These are phyloP conservation scores for Dunckerocampus dactyliophorus DNA, from an alignment of 2,113 vertebrate genomes.

Conservation along the genomic window DNA sequence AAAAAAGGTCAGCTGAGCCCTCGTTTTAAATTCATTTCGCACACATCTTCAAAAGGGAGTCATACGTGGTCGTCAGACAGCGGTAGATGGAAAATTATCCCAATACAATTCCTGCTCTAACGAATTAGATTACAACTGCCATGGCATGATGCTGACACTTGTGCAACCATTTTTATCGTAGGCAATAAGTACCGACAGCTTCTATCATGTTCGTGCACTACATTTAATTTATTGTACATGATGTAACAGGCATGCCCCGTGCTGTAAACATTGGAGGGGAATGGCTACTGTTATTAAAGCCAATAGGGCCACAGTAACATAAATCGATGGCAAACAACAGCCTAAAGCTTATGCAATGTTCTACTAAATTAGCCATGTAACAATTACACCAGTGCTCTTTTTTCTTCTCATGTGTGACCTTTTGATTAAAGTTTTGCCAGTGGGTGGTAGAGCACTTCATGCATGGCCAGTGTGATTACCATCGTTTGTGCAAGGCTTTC, in stretches of 20 bases:
- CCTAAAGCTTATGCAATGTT: slow-evolving; percentile 59
- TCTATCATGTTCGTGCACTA: slow-evolving; percentile 34
- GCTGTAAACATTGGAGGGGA: slow-evolving; percentile 56
- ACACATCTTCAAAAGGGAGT: slow-evolving; percentile 26
- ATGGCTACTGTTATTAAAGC: slow-evolving; percentile 61
- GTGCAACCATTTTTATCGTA: slow-evolving; percentile 42
- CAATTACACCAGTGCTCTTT: slow-evolving; percentile 54
- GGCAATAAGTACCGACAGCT: slow-evolving; percentile 41
- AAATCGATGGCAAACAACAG: slow-evolving; percentile 67
- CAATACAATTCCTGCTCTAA: slow-evolving; percentile 42
- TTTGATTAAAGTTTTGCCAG: slow-evolving; percentile 58
- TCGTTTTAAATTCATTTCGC: slow-evolving; percentile 45
- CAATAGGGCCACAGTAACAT: slow-evolving; percentile 63
- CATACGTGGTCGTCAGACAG: slow-evolving; percentile 47
- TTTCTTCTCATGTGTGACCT: slow-evolving; percentile 48
- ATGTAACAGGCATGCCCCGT: slow-evolving; percentile 52
- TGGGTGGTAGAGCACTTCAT: slow-evolving; percentile 36
- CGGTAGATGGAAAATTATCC: slow-evolving; percentile 56
- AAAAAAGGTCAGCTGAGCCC: slow-evolving; percentile 41
- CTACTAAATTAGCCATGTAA: slow-evolving; percentile 68
- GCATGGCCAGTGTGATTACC: slow-evolving; percentile 48
- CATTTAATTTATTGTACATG: slow-evolving; percentile 52
- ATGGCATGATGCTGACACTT: slow-evolving; percentile 14
- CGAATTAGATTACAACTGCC: slow-evolving; percentile 34
- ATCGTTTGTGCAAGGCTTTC: slow-evolving; percentile 32